Percentiles rank a stretch among this genome's conserved stretches.
These are phyloP conservation scores for Ischnus inquisitorius DNA, from an alignment of 2,888 invertebrate genomes.

Conservation along the genomic window DNA sequence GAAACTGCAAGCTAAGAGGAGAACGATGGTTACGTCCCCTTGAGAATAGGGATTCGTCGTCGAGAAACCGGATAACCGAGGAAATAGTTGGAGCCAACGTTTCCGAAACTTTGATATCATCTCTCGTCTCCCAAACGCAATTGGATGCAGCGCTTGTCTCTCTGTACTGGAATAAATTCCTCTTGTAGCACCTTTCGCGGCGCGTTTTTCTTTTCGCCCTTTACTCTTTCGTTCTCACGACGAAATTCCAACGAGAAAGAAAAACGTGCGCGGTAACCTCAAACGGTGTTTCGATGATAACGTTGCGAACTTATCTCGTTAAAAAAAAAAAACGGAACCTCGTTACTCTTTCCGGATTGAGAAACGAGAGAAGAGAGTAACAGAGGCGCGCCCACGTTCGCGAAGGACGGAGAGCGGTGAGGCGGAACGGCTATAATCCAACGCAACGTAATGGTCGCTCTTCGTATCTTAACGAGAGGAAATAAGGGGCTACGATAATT, in stretches of 20 bases:
- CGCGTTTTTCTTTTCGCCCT: background rate
- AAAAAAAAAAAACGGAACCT: background rate
- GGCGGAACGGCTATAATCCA: background rate
- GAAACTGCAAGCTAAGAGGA: background rate
- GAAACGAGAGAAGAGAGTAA: background rate
- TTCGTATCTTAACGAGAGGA: slow-evolving; percentile 28
- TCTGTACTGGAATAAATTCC: background rate
- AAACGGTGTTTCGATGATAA: slow-evolving; percentile 1
- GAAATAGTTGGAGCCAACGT: background rate
- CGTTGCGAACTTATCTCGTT: background rate
- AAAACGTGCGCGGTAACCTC: background rate
- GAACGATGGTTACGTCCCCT: no score
- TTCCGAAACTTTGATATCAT: background rate
- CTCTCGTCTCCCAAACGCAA: background rate
- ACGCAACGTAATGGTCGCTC: slow-evolving; percentile 21
- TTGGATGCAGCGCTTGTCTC: background rate
- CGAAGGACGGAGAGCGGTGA: background rate
- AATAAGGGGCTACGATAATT: slow-evolving; percentile 39
- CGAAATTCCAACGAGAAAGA: background rate
- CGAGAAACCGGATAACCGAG: background rate
- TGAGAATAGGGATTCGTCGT: background rate
- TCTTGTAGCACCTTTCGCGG: background rate
- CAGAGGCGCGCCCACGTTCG: background rate
- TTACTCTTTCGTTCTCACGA: background rate
- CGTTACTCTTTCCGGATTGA: slow-evolving; percentile 3